Conservation (phyloP, 2,113 vertebrate genomes). For the Limanda limanda region DNA sequence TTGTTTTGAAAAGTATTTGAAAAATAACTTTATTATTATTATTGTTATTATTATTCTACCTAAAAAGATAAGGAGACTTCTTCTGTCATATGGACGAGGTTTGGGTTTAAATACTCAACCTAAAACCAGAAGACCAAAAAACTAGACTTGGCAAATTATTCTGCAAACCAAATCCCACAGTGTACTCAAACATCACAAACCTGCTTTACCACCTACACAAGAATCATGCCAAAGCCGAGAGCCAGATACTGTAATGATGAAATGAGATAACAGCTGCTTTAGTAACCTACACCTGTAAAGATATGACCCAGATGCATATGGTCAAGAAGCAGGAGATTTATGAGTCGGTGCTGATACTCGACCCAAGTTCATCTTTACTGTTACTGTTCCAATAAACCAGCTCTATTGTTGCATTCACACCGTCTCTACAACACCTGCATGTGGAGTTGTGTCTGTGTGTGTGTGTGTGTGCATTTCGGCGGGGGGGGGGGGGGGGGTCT, state of each 20-base stretch:
- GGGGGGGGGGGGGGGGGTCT: neutral
- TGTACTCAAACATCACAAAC: neutral
- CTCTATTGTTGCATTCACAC: too few relatives aligned
- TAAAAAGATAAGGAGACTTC: neutral
- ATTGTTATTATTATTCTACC: neutral
- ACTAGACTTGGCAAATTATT: neutral
- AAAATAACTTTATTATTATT: neutral
- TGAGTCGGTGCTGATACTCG: neutral
- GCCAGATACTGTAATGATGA: neutral
- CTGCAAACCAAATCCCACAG: neutral
- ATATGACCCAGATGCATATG: neutral
- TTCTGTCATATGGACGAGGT: neutral
- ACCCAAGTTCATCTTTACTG: neutral
- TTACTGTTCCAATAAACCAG: neutral
- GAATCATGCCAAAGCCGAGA: neutral
- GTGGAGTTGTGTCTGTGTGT: constrained; percentile 5
- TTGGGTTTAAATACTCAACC: neutral
- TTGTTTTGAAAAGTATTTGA: too few relatives aligned
- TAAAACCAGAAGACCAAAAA: too few relatives aligned
- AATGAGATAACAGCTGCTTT: neutral
- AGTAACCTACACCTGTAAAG: too few relatives aligned
- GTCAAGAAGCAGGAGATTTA: neutral
- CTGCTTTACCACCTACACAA: neutral
- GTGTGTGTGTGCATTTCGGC: too few relatives aligned
- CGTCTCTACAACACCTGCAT: too few relatives aligned